Conservation (phyloP, 2,888 invertebrate species). For the Agrenia bidenticulata region DNA sequence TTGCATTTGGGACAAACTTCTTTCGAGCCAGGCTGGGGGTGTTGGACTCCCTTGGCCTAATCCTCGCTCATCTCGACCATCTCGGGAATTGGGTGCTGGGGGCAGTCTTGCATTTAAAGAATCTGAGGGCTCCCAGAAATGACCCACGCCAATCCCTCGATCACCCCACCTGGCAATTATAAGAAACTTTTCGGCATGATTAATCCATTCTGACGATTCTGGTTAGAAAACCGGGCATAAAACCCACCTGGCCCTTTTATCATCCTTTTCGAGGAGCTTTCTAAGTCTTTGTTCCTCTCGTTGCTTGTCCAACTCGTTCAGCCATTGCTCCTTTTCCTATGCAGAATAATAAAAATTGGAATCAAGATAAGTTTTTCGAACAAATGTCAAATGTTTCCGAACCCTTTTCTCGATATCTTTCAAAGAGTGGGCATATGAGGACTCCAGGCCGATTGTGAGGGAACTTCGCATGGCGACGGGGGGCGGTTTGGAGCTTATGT, state of each 20-base stretch:
- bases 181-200: not conserved
- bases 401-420: constrained; percentile 42
- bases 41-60: constrained; percentile 53
- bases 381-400: not conserved
- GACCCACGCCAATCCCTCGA: constrained; percentile 67
- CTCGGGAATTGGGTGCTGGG: constrained; percentile 54
- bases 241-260: constrained; percentile 44
- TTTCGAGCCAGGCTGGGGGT: constrained; percentile 62
- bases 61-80: constrained; percentile 2
- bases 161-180: constrained; percentile 67
- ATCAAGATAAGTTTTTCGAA: not conserved
- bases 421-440: constrained; percentile 31
- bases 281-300: constrained; percentile 56
- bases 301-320: constrained; percentile 57
- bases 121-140: constrained; percentile 67
- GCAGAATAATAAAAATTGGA: not conserved
- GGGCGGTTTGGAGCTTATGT: not conserved
- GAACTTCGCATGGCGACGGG: constrained; percentile 48
- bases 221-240: not conserved
- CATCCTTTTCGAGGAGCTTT: constrained; percentile 49
- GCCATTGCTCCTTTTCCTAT: constrained; percentile 52
- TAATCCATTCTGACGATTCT: not conserved
- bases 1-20: constrained; percentile 55
- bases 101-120: constrained; percentile 46
- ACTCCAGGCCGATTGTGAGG: constrained; percentile 43